phyloP scores from a whole-genome alignment of 2,797 vertebrate species.

The Taenioides sp. region DNA sequence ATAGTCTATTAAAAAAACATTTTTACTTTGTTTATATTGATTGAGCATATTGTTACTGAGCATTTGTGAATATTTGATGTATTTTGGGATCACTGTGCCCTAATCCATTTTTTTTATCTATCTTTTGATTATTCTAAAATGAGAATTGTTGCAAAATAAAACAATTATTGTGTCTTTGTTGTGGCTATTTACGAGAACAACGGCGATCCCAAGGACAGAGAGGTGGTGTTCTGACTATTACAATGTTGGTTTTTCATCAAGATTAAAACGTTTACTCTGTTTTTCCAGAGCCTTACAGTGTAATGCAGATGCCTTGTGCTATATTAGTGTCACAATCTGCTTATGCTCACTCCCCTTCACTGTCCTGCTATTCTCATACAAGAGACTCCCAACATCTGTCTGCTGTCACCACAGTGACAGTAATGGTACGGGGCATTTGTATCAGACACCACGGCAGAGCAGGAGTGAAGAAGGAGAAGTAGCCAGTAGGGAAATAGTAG shows the following conservation, averaged over 20 bases:
- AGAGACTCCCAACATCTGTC: slow-evolving; percentile 92
- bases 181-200: not conserved
- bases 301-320: slow-evolving; percentile 45
- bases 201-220: not conserved
- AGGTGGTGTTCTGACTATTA: not conserved
- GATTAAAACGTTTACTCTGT: not conserved
- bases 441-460: slow-evolving; percentile 34
- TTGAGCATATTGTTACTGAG: too few species aligned
- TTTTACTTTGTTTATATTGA: too few species aligned
- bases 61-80: too few species aligned
- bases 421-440: slow-evolving; percentile 69
- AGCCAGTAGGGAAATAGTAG: slow-evolving; percentile 46
- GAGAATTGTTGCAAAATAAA: too few species aligned
- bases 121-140: too few species aligned
- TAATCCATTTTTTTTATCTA: too few species aligned
- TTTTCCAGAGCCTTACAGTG: not conserved
- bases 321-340: slow-evolving; percentile 48
- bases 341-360: slow-evolving; percentile 68
- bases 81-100: too few species aligned
- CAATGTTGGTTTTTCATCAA: not conserved
- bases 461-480: slow-evolving; percentile 27
- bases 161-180: not conserved
- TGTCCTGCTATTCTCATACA: slow-evolving; percentile 71
- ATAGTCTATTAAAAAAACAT: too few species aligned
- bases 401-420: slow-evolving; percentile 87